These are phyloP conservation scores for Phyllostomus discolor DNA, from an alignment of 2,113 vertebrate genomes.

Conservation along the genomic window DNA sequence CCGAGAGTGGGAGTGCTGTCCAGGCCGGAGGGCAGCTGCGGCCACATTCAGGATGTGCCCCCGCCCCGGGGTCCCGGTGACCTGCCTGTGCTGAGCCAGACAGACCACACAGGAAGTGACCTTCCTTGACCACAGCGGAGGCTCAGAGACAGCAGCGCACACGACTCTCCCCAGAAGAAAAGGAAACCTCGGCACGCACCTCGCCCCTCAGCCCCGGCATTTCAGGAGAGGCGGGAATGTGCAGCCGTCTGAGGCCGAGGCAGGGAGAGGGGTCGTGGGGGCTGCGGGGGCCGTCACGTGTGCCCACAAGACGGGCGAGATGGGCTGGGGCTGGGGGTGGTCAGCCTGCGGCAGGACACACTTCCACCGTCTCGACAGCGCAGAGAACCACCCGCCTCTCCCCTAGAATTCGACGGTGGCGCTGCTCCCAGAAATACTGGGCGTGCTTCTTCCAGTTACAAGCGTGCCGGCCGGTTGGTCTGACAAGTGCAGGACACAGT, in stretches of 20 bases:
- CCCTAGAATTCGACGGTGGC: neutral
- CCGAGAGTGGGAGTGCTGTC: fast-evolving
- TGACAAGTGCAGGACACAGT: neutral
- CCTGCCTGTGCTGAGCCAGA: neutral
- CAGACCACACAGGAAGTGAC: no score
- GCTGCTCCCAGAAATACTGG: neutral
- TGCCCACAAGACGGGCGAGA: neutral
- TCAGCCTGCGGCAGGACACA: fast-evolving
- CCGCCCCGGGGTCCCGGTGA: neutral
- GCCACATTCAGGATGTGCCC: neutral
- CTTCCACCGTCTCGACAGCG: neutral
- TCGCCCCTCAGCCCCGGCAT: neutral
- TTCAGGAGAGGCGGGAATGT: neutral
- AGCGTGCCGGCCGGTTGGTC: neutral
- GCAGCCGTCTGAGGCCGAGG: neutral
- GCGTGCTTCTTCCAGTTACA: neutral
- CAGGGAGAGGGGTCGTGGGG: no score
- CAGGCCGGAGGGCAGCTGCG: neutral
- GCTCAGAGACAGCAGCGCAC: neutral
- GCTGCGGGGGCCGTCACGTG: neutral
- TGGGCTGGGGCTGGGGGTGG: no score
- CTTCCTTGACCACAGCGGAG: neutral
- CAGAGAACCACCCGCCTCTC: neutral
- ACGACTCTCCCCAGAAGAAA: neutral
- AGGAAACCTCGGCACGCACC: neutral